Evolutionary conservation across 2,797 vertebrate genomes (phyloP), one percentile per base, ranked within the genome.

Genomic region (Lutjanus argentimaculatus): DNA sequence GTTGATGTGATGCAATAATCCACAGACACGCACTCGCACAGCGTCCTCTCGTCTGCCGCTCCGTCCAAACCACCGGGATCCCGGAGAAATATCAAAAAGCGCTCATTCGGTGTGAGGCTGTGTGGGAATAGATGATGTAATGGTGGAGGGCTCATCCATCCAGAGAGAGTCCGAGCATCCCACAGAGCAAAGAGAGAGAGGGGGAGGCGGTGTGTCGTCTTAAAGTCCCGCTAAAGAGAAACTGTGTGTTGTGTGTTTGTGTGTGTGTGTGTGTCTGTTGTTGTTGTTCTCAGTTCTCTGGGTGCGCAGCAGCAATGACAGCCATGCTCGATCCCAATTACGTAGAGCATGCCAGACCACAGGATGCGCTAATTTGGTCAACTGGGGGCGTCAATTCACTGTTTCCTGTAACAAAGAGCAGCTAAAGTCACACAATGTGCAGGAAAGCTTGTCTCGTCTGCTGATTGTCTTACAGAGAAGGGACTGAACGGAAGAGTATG

Each of bases 91-190:
- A 86, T 88, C 58, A 69, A 82, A 82, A 74, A 22, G 62, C 40
- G 71, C 72, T 51, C 65, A 21, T 70, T 78, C 71, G 15, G 61
- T 15, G 69, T 64, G 68, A 14, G 57, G 61, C 61, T 76, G 78
- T 64, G 82, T 72, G 88, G 89, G 84, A 83, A 78, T 12, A 70
- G 90, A 91, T 96, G 96, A 96, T 93, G 96, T 96, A 93, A 96
- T 96, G 92, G 83, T 84, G 90, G 80, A 81, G 76, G 48, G 79
- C 83, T 84, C 83, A 73, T 85, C 79, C 84, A 84, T 85, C 57
- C 83, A 80, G 67, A 74, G 68, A 74, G 79, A 57, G 59, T 62
- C 80, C 51, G 76, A 83, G 82, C 86, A 92, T 88, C 88, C 74
- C 81, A 79, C 78, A 72, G 62, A 65, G n/a, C 46, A 16, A n/a